A percentile compares a stretch with the other conserved stretches of the same genome.
phyloP scores from a whole-genome alignment of 2,888 invertebrate genomes.

The Dexiosoma caninum region DNA sequence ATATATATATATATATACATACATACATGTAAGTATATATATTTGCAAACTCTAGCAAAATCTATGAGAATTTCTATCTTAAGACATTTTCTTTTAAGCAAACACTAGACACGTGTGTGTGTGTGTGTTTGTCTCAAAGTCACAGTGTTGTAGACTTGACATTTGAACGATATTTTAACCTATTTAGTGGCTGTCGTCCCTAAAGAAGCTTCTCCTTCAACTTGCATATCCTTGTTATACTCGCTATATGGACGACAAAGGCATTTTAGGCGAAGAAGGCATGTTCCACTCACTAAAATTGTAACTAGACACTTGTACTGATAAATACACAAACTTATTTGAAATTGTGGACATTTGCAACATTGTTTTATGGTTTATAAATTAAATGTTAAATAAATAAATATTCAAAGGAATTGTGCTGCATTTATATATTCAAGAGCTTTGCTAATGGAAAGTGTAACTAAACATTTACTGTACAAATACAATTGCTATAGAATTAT shows the following conservation, averaged over 20 bases:
- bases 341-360: conserved; percentile 47
- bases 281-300: neutral
- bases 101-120: conserved; percentile 1
- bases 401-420: conserved; percentile 49
- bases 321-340: neutral
- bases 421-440: conserved; percentile 9
- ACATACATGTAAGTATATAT: conserved; percentile 38
- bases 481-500: conserved; percentile 5
- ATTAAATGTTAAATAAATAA: conserved; percentile 54
- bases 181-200: conserved; percentile 58
- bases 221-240: neutral
- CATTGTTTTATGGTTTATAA: conserved; percentile 52
- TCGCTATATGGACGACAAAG: neutral
- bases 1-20: no score
- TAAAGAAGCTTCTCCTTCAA: conserved; percentile 26
- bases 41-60: neutral
- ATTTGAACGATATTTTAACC: conserved; percentile 62
- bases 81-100: neutral
- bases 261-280: conserved; percentile 20
- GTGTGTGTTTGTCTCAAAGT: conserved; percentile 44
- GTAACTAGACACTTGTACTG: neutral
- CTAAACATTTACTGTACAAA: no score
- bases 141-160: conserved; percentile 46
- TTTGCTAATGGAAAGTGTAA: conserved; percentile 31
- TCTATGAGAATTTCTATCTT: conserved; percentile 45